These are phyloP conservation scores for Sus cebifrons DNA, from an alignment of 2,797 vertebrate species.

Conservation along the genomic window DNA sequence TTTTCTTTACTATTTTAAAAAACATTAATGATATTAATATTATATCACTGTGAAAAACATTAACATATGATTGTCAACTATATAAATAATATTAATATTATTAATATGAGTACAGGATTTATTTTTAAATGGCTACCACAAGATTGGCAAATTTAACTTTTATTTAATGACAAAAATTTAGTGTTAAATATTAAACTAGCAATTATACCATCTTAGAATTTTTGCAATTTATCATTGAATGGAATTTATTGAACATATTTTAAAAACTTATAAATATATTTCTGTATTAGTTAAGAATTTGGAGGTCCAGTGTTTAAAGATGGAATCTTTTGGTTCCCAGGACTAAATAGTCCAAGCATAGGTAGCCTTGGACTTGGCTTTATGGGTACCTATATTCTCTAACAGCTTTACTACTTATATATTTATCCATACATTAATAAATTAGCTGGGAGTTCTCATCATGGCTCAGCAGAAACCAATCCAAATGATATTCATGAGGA, in stretches of 20 bases:
- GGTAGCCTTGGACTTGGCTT: background rate
- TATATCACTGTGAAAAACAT: background rate
- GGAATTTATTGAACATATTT: background rate
- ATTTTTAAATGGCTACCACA: background rate
- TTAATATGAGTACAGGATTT: background rate
- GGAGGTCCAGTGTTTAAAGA: background rate
- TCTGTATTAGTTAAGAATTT: background rate
- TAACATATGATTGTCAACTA: background rate
- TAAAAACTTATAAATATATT: background rate
- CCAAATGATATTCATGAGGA: too few relatives aligned
- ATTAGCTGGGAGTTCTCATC: background rate
- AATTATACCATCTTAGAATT: background rate
- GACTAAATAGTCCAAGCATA: background rate
- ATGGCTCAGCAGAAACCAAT: too few relatives aligned
- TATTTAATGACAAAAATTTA: background rate
- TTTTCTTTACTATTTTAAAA: background rate
- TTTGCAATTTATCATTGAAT: background rate
- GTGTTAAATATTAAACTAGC: background rate
- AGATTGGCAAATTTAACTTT: background rate
- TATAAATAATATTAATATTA: background rate
- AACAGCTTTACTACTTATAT: background rate
- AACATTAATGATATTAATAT: background rate
- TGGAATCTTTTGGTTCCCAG: background rate
- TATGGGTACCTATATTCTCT: background rate
- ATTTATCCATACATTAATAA: background rate